Evolutionary conservation across 1,140 invertebrate species (phyloP).

Genomic region (Drosophila mayri): DNA sequence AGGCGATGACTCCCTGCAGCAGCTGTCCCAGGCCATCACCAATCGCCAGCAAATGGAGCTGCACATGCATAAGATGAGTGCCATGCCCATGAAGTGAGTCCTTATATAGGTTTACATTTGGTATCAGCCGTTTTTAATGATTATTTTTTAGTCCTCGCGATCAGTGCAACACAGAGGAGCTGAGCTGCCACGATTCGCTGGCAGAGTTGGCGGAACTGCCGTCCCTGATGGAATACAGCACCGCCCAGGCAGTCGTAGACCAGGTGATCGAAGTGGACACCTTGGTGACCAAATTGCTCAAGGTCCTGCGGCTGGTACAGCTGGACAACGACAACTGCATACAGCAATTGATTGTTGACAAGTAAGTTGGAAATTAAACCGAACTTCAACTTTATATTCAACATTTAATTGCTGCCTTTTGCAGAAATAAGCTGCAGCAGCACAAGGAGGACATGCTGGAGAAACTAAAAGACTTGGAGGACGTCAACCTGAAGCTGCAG

Average conservation of each 20-base stretch:
- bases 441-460: slow-evolving; percentile 85
- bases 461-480: slow-evolving; percentile 86
- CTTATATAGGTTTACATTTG: accelerated
- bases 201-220: slow-evolving; percentile 85
- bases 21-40: slow-evolving; percentile 88
- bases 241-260: slow-evolving; percentile 87
- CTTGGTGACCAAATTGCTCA: slow-evolving; percentile 90
- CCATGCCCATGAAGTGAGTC: slow-evolving; percentile 69
- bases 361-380: slow-evolving; percentile 64
- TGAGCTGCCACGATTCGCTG: slow-evolving; percentile 81
- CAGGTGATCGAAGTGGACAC: slow-evolving; percentile 92
- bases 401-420: neutral
- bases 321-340: slow-evolving; percentile 89
- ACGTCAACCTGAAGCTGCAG: slow-evolving; percentile 86
- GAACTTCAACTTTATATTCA: neutral
- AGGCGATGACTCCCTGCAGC: slow-evolving; percentile 88
- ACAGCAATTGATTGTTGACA: slow-evolving; percentile 86
- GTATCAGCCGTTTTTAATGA: neutral
- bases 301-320: slow-evolving; percentile 90
- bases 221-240: slow-evolving; percentile 84
- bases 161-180: slow-evolving; percentile 79
- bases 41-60: slow-evolving; percentile 86
- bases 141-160: slow-evolving; percentile 58
- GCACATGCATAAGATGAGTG: slow-evolving; percentile 67
- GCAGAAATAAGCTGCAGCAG: slow-evolving; percentile 84